A percentile compares a stretch with the other conserved stretches of the same genome.
Conservation (phyloP, 2,797 vertebrate species). For the Spheniscus humboldti region DNA sequence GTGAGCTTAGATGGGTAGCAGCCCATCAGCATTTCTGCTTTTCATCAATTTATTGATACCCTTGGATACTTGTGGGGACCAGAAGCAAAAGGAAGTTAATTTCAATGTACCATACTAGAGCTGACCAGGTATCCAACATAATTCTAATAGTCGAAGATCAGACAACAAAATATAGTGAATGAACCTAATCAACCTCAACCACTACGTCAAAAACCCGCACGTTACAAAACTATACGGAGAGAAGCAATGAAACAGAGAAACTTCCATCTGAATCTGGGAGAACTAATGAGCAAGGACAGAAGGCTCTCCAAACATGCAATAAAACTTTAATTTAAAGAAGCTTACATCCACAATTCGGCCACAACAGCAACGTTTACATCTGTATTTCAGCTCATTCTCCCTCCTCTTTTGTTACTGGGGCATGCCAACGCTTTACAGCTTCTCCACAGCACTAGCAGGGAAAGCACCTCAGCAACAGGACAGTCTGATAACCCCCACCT, state of each 20-base stretch:
- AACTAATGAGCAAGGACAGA: not conserved
- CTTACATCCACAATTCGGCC: too few relatives aligned
- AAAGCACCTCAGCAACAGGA: too few relatives aligned
- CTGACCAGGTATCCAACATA: not conserved
- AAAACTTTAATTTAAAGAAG: not conserved
- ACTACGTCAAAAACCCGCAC: not conserved
- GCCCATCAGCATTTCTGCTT: not conserved
- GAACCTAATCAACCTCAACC: not conserved
- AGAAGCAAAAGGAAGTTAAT: not conserved
- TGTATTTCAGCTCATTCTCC: too few relatives aligned
- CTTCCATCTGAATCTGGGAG: not conserved
- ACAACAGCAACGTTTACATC: too few relatives aligned
- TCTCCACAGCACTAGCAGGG: too few relatives aligned
- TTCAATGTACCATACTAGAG: not conserved
- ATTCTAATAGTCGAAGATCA: not conserved
- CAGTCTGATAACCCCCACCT: not conserved
- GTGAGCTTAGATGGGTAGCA: not conserved
- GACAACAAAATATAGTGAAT: not conserved
- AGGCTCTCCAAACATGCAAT: not conserved
- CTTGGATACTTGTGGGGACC: not conserved
- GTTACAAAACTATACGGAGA: rapidly evolving
- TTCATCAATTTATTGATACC: not conserved
- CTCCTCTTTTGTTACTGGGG: too few relatives aligned
- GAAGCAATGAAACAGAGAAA: not conserved
- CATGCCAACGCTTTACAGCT: too few relatives aligned